Evolutionary conservation across 92 coral and sea anemone genomes (phyloP).

Genomic region (Palythoa grandis): DNA sequence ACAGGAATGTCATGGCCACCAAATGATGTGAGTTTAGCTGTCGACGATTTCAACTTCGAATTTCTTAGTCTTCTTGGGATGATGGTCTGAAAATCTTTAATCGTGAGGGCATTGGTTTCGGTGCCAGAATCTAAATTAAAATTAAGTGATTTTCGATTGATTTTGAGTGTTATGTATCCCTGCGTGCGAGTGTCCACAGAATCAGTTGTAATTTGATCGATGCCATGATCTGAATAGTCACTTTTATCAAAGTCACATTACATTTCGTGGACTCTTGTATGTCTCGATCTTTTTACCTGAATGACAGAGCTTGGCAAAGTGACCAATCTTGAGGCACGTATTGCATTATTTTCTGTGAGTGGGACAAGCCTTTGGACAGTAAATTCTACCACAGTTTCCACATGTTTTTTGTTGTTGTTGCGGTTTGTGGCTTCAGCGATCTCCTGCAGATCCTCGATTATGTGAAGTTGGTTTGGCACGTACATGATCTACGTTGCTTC

Average conservation of each 20-base stretch:
- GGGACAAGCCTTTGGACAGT: too few species aligned
- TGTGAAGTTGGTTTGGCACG: background rate
- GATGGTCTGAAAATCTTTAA: slow-evolving; percentile 25
- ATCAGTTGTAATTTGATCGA: background rate
- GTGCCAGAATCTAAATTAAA: slow-evolving; percentile 55
- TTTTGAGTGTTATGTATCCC: too few species aligned
- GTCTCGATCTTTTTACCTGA: slow-evolving; percentile 6
- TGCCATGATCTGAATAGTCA: slow-evolving; percentile 14
- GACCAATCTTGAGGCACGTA: too few species aligned
- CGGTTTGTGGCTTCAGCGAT: slow-evolving; percentile 16
- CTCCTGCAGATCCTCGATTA: background rate
- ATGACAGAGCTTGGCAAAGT: background rate
- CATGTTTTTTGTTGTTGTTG: slow-evolving; percentile 8
- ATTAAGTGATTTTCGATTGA: too few species aligned
- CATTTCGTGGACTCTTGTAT: slow-evolving; percentile 21
- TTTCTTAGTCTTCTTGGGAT: slow-evolving; percentile 43
- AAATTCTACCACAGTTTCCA: too few species aligned
- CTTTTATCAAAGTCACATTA: background rate
- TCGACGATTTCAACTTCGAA: slow-evolving; percentile 12
- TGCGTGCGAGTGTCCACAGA: too few species aligned
- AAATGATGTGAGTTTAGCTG: slow-evolving; percentile 51
- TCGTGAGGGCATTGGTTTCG: slow-evolving; percentile 48
- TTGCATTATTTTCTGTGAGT: too few species aligned
- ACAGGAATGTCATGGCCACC: slow-evolving; percentile 54
- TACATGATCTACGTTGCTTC: slow-evolving; percentile 27